Percentiles rank a stretch among this genome's conserved stretches.
phyloP scores from a whole-genome alignment of 2,888 invertebrate species.

The Limnephilus marmoratus region DNA sequence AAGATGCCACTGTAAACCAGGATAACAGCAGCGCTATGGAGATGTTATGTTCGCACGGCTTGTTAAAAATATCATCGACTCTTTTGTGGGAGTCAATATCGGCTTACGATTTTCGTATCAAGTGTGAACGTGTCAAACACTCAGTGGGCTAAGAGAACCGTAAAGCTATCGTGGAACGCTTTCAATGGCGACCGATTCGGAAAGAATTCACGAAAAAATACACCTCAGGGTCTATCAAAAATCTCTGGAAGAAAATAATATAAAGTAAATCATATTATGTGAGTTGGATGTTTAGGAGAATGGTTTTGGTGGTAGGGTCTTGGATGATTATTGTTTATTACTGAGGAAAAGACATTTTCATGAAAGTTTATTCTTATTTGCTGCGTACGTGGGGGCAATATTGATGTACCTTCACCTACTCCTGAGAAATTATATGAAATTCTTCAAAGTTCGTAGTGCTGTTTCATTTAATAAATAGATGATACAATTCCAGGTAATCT shows the following conservation, averaged over 20 bases:
- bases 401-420: not conserved
- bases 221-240: not conserved
- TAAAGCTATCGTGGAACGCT: constrained; percentile 17
- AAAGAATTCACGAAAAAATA: constrained; percentile 24
- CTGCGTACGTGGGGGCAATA: not conserved
- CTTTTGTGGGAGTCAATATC: constrained; percentile 38
- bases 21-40: not conserved
- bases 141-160: constrained; percentile 9
- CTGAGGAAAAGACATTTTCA: not conserved
- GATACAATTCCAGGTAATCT: too few relatives aligned
- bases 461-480: too few relatives aligned
- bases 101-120: constrained; percentile 54
- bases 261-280: not conserved
- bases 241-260: not conserved
- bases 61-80: constrained; percentile 45
- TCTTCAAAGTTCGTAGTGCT: not conserved
- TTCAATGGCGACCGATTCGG: constrained; percentile 19
- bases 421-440: not conserved
- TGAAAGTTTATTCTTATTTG: not conserved
- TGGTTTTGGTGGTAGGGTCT: not conserved
- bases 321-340: not conserved
- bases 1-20: not conserved
- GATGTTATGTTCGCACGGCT: constrained; percentile 21
- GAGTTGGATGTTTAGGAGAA: not conserved
- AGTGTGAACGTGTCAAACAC: constrained; percentile 48